Evolutionary conservation across 2,888 invertebrate species (phyloP).

Genomic region (Chesias legatella): DNA sequence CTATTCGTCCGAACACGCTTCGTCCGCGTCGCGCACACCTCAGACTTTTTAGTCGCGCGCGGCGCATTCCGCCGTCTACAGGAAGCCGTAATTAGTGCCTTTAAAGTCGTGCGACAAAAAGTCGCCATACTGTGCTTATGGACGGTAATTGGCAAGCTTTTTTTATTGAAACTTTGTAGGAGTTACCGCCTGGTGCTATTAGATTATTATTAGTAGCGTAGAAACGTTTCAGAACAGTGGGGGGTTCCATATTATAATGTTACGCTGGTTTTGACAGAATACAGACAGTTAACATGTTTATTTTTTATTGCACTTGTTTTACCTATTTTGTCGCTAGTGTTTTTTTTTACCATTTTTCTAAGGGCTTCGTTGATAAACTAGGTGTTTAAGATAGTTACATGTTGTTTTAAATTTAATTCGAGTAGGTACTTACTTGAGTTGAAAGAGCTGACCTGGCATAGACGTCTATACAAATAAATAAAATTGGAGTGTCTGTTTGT

Average conservation of each 20-base stretch:
- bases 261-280: conserved; percentile 10
- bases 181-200: conserved; percentile 15
- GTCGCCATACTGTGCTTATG: conserved; percentile 35
- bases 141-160: conserved; percentile 45
- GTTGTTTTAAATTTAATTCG: no score
- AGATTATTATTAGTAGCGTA: conserved; percentile 11
- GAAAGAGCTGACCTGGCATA: no score
- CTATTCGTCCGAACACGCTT: conserved; percentile 28
- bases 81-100: conserved; percentile 50
- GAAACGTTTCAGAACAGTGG: conserved; percentile 1
- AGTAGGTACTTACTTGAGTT: no score
- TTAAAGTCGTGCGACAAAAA: conserved; percentile 43
- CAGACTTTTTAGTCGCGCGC: conserved; percentile 43
- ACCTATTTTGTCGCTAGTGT: no score
- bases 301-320: neutral
- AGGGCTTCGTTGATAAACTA: neutral
- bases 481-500: no score
- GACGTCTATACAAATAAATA: no score
- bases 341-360: neutral
- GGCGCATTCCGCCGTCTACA: conserved; percentile 37
- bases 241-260: conserved; percentile 14
- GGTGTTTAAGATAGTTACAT: no score
- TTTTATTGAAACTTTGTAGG: conserved; percentile 17
- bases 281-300: conserved; percentile 11
- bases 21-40: conserved; percentile 39